phyloP scores from a whole-genome alignment of 2,113 vertebrate species.

The Rhegmatorhina hoffmannsi region DNA sequence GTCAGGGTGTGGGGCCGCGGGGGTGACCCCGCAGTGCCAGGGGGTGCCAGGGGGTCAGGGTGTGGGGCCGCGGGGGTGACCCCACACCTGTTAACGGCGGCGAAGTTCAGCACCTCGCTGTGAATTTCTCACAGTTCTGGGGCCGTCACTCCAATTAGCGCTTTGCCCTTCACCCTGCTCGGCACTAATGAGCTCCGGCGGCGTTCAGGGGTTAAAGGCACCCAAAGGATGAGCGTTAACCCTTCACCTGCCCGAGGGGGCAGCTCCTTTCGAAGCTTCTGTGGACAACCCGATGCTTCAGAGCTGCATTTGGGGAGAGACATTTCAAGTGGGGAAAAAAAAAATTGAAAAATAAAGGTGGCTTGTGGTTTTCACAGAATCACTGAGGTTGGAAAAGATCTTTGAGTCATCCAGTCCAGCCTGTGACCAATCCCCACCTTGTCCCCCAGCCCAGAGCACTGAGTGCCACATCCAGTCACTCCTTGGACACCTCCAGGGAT shows the following conservation, averaged over 20 bases:
- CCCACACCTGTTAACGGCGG: not conserved
- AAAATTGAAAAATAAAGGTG: not conserved
- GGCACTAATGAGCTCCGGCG: not conserved
- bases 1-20: not conserved
- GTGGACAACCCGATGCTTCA: rapidly evolving
- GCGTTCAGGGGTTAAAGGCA: not conserved
- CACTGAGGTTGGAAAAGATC: not conserved
- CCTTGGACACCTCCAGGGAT: not conserved
- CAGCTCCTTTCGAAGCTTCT: not conserved
- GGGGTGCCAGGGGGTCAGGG: no score
- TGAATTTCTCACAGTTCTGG: not conserved
- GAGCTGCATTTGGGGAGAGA: not conserved
- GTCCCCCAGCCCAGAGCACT: not conserved
- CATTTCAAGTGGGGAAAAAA: not conserved
- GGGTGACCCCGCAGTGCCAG: not conserved
- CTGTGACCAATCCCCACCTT: not conserved
- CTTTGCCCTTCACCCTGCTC: not conserved
- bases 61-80: no score
- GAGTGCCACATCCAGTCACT: not conserved
- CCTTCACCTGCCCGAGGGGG: not conserved
- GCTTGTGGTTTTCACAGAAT: not conserved
- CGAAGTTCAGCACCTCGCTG: not conserved
- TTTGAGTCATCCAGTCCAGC: rapidly evolving
- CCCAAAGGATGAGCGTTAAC: not conserved
- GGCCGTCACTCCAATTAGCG: not conserved